Evolutionary conservation across 2,113 vertebrate genomes (phyloP), one percentile per base, ranked within the genome.

Genomic region (Emydocephalus ijimae): DNA sequence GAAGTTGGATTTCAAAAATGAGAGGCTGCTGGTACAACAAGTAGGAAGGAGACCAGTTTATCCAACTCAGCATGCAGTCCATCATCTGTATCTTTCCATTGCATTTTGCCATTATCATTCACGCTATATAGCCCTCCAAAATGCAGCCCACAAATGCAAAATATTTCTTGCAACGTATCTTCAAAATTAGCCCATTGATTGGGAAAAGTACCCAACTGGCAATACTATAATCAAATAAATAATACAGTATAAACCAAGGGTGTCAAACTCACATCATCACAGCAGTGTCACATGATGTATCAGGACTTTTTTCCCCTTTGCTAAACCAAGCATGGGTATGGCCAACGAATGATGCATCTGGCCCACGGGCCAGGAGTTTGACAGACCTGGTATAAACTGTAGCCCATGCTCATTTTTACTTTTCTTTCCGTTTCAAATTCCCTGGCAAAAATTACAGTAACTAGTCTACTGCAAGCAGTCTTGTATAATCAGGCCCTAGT

Each of bases 371-470:
- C 56, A 57, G 20, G 56, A 57, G 5, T 57, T 57, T 21, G 56
- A 23, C 56, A 57, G 21, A 1, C 20, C 56, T 57, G 56, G 21
- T 59, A 59, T 24, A 59, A 59, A 8, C 7, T 29, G 39, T 92
- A 88, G 5, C 24, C 29, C 15, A 34, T 61, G 52, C 0, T 69
- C n/a, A 45, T 54, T 92, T 10, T 81, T 90, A 93, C 45, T 1
- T 12, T 87, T 92, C 90, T 15, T 59, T 59, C 11, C 81, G 1
- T 61, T 89, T 69, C 92, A 93, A 91, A 61, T 15, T 86, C 81
- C 29, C 43, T 93, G 93, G 21, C 2, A 86, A 85, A 26, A 12
- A 92, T 92, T 85, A 87, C 10, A 87, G 15, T 6, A 90, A 23
- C 26, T 88, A 59, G 91, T 23, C 7, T 48, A 64, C 64, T 21